Evolutionary conservation across 2,113 vertebrate genomes (phyloP).

Genomic region (Xyliphius kryptos): DNA sequence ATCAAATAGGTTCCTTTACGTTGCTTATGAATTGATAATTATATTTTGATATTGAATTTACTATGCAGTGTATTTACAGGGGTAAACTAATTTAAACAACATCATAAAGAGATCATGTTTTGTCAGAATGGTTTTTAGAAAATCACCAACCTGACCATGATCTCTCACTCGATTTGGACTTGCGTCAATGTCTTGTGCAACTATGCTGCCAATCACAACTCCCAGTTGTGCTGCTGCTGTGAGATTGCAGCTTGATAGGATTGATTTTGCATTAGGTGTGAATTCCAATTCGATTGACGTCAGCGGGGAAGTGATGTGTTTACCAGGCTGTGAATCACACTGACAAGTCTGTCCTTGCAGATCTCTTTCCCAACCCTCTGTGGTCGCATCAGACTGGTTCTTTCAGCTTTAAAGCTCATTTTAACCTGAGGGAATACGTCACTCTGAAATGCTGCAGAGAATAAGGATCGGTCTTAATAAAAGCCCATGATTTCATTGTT

Average conservation of each 20-base stretch:
- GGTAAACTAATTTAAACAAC: too few species aligned
- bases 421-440: not conserved
- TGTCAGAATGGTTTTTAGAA: too few species aligned
- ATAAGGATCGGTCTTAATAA: not conserved
- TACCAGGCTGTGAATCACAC: slow-evolving; percentile 36
- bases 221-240: slow-evolving; percentile 28
- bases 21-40: too few species aligned
- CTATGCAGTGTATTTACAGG: too few species aligned
- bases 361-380: slow-evolving; percentile 4
- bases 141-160: not conserved
- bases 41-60: too few species aligned
- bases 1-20: too few species aligned
- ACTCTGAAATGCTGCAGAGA: not conserved
- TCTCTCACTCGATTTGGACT: not conserved
- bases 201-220: slow-evolving; percentile 6
- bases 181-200: slow-evolving; percentile 7
- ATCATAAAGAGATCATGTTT: too few species aligned
- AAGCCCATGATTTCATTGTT: not conserved
- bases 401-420: not conserved
- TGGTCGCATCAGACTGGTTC: not conserved
- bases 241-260: slow-evolving; percentile 15
- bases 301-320: slow-evolving; percentile 21
- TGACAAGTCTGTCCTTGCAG: slow-evolving; percentile 30
- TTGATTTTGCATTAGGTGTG: slow-evolving; percentile 24
- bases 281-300: slow-evolving; percentile 33